phyloP scores from a whole-genome alignment of 1,140 invertebrate genomes.

The Polyergus mexicanus region DNA sequence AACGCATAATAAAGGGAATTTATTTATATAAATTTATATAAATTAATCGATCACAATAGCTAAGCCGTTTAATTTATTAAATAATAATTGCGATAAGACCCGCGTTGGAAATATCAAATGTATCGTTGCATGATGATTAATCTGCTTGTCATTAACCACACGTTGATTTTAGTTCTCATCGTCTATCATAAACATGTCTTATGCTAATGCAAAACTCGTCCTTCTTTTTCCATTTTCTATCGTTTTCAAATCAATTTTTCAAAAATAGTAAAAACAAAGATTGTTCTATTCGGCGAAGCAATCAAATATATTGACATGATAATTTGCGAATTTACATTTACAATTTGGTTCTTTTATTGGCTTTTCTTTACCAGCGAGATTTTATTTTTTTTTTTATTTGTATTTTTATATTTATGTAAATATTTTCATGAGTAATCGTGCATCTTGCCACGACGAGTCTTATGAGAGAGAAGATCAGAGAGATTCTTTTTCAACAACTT shows the following conservation, averaged over 20 bases:
- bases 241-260: neutral
- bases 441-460: neutral
- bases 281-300: neutral
- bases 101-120: slow-evolving; percentile 38
- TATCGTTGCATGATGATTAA: slow-evolving; percentile 29
- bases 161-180: neutral
- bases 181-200: neutral
- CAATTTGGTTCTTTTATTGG: neutral
- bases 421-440: slow-evolving; percentile 22
- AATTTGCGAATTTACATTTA: neutral
- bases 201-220: neutral
- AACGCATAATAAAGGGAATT: neutral
- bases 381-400: neutral
- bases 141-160: slow-evolving; percentile 4
- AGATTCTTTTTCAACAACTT: slow-evolving; percentile 45
- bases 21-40: neutral
- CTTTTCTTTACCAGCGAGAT: neutral
- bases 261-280: neutral
- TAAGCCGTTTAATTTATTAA: slow-evolving; percentile 34
- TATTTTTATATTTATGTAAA: neutral
- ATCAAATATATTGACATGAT: neutral
- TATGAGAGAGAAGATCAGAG: neutral
- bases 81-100: slow-evolving; percentile 49
- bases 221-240: neutral
- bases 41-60: slow-evolving; percentile 20